Base-by-base conservation (phyloP, 2,113 vertebrate species). In the Lepus americanus region DNA sequence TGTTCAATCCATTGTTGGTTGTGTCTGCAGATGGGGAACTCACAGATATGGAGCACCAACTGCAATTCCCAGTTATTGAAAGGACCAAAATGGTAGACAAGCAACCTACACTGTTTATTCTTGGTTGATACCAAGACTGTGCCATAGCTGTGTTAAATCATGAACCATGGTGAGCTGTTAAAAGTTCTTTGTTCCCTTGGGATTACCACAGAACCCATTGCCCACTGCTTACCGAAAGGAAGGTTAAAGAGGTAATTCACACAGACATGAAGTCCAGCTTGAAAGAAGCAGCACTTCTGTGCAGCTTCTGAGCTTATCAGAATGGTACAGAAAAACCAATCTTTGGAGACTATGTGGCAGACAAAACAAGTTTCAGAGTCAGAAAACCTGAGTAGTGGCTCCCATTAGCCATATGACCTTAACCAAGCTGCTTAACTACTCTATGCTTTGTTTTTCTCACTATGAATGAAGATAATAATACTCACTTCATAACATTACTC, bases 351-450 rank as follows among this genome's bases (percentile, higher is more conserved):
- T n/a, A 61, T 9, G 13, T 36, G 73, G 44, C 44, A 69, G 36
- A 87, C 19, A 63, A 76, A 76, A 74, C 16, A 87, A 74, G 36
- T 44, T 9, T 39, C 64, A 61, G 69, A 77, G 11, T 63, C 23
- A 23, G 70, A 61, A 69, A 51, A 55, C 5, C 51, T 49, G 27
- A 81, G 5, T 77, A 59, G 49, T 20, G 44, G 22, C 29, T 27
- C n/a, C 70, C 22, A 10, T 72, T 51, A n/a, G 20, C 55, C 49
- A 78, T 31, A 70, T 13, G 27, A 74, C 63, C 22, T 84, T 36
- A 82, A 25, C 76, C 92, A 95, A 88, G 29, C 19, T 67, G 64
- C n/a, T 81, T 72, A 94, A 53, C 27, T 83, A 69, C 39, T 77
- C 67, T 88, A 39, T 55, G 39, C 33, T 80, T 77, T 81, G 66